Conservation (phyloP, 2,113 vertebrate species). For the Callipepla squamata region DNA sequence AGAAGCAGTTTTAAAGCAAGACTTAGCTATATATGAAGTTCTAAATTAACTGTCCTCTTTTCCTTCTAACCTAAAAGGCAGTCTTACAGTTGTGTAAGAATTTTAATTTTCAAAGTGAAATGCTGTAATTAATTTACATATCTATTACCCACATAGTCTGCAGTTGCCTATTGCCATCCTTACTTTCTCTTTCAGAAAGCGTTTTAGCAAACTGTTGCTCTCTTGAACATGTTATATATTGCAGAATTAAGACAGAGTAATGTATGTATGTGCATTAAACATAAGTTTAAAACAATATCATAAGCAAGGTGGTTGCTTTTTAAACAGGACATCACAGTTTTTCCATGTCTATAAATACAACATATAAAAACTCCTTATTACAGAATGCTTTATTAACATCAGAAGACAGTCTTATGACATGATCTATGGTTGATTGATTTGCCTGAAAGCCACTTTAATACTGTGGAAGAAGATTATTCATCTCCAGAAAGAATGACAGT, state of each 20-base stretch:
- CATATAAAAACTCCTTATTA: slow-evolving; percentile 75
- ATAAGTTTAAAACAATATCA: slow-evolving; percentile 28
- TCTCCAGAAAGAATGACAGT: slow-evolving; percentile 77
- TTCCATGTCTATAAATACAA: slow-evolving; percentile 73
- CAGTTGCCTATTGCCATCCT: not conserved
- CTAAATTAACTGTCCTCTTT: not conserved
- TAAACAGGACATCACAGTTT: slow-evolving; percentile 41
- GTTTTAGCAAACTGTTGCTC: not conserved
- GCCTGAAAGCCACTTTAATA: slow-evolving; percentile 79
- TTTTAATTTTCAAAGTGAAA: not conserved
- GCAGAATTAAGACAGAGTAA: not conserved
- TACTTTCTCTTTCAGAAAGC: not conserved
- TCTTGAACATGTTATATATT: not conserved
- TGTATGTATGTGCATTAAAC: not conserved
- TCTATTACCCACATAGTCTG: not conserved
- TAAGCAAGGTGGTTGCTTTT: slow-evolving; percentile 13
- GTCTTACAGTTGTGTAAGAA: not conserved
- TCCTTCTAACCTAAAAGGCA: not conserved
- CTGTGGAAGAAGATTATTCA: slow-evolving; percentile 76
- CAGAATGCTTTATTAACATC: slow-evolving; percentile 79
- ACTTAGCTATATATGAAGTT: not conserved
- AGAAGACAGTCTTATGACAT: slow-evolving; percentile 72
- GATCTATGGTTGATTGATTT: slow-evolving; percentile 79
- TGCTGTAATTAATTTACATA: not conserved
- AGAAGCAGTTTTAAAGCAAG: not conserved